Evolutionary conservation across 2,888 invertebrate genomes (phyloP).

Genomic region (Melitaea athalia): DNA sequence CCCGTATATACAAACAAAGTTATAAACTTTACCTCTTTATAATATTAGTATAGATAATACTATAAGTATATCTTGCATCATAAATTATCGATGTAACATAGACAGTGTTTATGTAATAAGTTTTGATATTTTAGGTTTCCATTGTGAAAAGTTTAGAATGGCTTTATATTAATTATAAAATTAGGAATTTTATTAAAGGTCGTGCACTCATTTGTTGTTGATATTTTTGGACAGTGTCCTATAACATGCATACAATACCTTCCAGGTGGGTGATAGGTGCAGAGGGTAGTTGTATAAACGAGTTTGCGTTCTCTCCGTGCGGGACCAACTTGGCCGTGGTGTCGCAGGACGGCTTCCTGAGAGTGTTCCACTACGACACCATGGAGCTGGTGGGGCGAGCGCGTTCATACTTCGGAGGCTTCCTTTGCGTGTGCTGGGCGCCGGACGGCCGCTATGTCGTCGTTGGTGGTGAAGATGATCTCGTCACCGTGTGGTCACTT

Average conservation of each 20-base stretch:
- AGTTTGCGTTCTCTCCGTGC: conserved; percentile 98
- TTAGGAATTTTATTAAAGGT: no score
- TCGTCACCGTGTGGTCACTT: conserved; percentile 98
- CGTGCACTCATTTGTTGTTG: no score
- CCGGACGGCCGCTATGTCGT: conserved; percentile 97
- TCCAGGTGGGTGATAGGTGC: conserved; percentile 91
- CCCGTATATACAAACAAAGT: no score
- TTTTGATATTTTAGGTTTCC: no score
- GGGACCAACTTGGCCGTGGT: conserved; percentile 96
- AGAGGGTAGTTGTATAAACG: conserved; percentile 93
- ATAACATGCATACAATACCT: background rate
- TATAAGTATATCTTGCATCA: no score
- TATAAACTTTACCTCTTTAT: no score
- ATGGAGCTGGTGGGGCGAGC: conserved; percentile 98
- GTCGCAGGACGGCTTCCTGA: conserved; percentile 96
- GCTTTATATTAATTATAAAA: no score
- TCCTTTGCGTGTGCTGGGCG: conserved; percentile 99
- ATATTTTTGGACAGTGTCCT: no score
- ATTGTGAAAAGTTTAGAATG: no score
- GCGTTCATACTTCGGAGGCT: conserved; percentile 98
- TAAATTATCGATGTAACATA: no score
- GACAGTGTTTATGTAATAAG: background rate
- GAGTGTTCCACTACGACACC: conserved; percentile 98
- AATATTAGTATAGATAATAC: no score
- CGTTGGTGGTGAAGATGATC: conserved; percentile 99